phyloP scores from a whole-genome alignment of 2,888 invertebrate genomes.

The Drosophila lutescens region DNA sequence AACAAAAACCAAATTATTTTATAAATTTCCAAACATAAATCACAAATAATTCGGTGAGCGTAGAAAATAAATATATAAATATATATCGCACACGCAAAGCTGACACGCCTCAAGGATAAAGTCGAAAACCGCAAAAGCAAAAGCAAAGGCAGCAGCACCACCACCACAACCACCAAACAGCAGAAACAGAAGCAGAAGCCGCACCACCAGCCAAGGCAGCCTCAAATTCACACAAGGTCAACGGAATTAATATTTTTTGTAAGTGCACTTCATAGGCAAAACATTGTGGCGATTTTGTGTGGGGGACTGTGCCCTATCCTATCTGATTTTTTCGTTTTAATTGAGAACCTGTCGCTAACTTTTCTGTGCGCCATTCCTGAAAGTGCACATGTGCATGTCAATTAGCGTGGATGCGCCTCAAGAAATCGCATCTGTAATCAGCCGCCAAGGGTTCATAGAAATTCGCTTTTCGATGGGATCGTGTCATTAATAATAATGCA shows the following conservation, averaged over 20 bases:
- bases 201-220: constrained; percentile 41
- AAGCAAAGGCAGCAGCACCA: constrained; percentile 36
- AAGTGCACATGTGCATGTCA: constrained; percentile 74
- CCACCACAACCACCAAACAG: constrained; percentile 28
- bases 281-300: neutral
- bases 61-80: constrained; percentile 22
- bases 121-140: constrained; percentile 29
- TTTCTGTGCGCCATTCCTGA: constrained; percentile 28
- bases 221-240: constrained; percentile 77
- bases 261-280: constrained; percentile 54
- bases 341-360: constrained; percentile 50
- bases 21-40: constrained; percentile 46
- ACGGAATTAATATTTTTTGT: constrained; percentile 82
- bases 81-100: constrained; percentile 52
- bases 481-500: constrained; percentile 1
- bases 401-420: constrained; percentile 57
- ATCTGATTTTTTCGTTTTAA: constrained; percentile 36
- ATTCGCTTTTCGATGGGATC: neutral
- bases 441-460: neutral
- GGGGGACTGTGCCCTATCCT: constrained; percentile 2
- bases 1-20: constrained; percentile 46
- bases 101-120: constrained; percentile 46
- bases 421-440: constrained; percentile 31
- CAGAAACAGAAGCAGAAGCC: constrained; percentile 32
- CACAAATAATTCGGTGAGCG: constrained; percentile 36